These are phyloP conservation scores for Creontiades dilutus DNA, from an alignment of 2,888 invertebrate species.

Conservation along the genomic window DNA sequence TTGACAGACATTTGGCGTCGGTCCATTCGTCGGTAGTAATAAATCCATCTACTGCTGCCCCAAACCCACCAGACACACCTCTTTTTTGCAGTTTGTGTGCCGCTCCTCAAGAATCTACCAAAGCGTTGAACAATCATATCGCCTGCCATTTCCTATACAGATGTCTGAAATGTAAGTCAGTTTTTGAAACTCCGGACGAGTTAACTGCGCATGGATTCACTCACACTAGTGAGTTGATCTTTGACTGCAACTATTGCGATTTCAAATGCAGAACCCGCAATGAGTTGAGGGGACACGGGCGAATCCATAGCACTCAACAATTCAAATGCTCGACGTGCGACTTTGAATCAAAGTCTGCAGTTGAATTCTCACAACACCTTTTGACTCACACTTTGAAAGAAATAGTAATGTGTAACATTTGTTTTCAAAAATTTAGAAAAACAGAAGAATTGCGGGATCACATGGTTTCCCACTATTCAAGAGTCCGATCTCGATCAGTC, in stretches of 20 bases:
- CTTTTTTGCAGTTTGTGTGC: background rate
- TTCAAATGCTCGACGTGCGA: constrained; percentile 21
- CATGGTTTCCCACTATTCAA: constrained; percentile 26
- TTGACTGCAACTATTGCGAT: constrained; percentile 38
- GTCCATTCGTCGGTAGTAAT: constrained; percentile 7
- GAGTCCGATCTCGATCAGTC: background rate
- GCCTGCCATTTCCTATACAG: constrained; percentile 1
- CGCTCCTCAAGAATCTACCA: background rate
- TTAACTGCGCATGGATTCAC: background rate
- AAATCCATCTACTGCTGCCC: background rate
- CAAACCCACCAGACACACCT: background rate
- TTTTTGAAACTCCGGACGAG: constrained; percentile 28
- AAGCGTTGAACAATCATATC: background rate
- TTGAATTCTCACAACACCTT: constrained; percentile 43
- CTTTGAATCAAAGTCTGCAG: constrained; percentile 24
- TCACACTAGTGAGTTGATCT: constrained; percentile 1
- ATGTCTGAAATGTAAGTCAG: constrained; percentile 26
- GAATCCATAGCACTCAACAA: constrained; percentile 29
- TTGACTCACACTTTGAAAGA: constrained; percentile 35
- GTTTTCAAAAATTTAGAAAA: constrained; percentile 4
- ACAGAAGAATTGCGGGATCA: constrained; percentile 25
- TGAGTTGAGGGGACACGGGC: constrained; percentile 49
- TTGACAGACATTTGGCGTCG: background rate
- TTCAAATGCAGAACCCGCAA: constrained; percentile 56
- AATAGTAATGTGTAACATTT: constrained; percentile 49